Evolutionary conservation across 2,113 vertebrate species (phyloP).

Genomic region (Hipposideros armiger): DNA sequence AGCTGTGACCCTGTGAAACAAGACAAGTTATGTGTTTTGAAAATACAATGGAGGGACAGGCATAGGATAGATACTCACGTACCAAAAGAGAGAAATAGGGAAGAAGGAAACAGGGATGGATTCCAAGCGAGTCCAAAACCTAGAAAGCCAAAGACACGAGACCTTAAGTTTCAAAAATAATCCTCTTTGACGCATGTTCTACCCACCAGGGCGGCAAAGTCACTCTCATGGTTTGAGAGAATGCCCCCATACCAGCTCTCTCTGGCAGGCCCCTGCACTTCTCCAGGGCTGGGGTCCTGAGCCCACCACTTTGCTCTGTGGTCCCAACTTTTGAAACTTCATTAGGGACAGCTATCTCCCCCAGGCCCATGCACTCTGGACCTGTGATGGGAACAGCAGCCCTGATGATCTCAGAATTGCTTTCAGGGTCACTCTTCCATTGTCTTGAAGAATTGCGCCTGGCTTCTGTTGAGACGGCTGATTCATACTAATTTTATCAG

Average conservation of each 20-base stretch:
- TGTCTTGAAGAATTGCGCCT: not conserved
- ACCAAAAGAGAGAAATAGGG: not conserved
- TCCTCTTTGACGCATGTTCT: not conserved
- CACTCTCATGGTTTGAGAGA: not conserved
- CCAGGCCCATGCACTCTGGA: not conserved
- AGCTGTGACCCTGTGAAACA: not conserved
- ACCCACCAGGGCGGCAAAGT: not conserved
- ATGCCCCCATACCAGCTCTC: not conserved
- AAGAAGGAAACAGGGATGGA: not conserved
- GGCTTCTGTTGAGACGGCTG: not conserved
- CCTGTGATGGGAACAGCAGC: too few species aligned
- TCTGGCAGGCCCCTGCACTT: not conserved
- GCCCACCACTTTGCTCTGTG: not conserved
- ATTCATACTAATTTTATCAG: not conserved
- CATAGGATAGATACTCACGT: not conserved
- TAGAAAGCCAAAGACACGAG: not conserved
- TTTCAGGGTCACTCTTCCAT: not conserved
- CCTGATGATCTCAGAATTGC: not conserved
- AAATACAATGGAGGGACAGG: not conserved
- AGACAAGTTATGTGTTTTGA: not conserved
- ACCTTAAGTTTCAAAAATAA: not conserved
- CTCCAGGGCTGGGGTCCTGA: not conserved
- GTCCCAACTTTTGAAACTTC: not conserved
- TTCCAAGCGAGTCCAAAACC: not conserved
- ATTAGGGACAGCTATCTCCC: not conserved